These are phyloP conservation scores for Sarcophilus harrisii DNA, from an alignment of 2,797 vertebrate species.

Conservation along the genomic window DNA sequence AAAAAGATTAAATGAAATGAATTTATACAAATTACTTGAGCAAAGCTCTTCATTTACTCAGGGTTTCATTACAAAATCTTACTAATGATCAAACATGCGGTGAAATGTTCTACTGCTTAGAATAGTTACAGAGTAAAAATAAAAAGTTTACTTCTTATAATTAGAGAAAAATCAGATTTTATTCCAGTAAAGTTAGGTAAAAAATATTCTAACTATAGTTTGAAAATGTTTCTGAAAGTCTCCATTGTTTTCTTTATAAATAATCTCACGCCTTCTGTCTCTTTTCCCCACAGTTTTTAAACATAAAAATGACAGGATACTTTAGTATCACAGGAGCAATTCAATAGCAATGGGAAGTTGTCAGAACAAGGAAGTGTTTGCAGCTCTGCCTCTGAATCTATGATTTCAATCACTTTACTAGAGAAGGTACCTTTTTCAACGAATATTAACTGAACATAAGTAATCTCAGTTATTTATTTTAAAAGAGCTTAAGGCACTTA, in stretches of 20 bases:
- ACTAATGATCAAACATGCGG: background rate
- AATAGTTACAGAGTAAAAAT: background rate
- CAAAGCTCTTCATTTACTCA: background rate
- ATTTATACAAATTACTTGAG: background rate
- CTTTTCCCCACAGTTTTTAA: slow-evolving; percentile 21
- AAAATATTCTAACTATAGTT: slow-evolving; percentile 2
- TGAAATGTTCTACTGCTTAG: background rate
- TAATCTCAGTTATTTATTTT: background rate
- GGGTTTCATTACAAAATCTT: background rate
- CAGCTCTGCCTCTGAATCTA: slow-evolving; percentile 10
- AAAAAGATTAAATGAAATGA: background rate
- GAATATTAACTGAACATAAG: background rate
- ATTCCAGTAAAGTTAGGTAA: background rate
- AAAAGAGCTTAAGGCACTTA: slow-evolving; percentile 14
- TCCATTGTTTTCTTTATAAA: slow-evolving; percentile 32
- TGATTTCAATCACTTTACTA: slow-evolving; percentile 19
- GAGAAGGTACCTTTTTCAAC: slow-evolving; percentile 6
- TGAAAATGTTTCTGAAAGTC: slow-evolving; percentile 35
- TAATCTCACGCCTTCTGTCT: slow-evolving; percentile 8
- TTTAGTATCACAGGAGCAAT: slow-evolving; percentile 53
- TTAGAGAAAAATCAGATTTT: slow-evolving; percentile 8
- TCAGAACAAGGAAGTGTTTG: slow-evolving; percentile 65
- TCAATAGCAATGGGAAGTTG: slow-evolving; percentile 38
- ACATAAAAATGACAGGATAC: background rate
- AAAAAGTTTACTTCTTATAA: background rate